Conservation (phyloP, 2,888 invertebrate species). For the Mesochorus sp. region DNA sequence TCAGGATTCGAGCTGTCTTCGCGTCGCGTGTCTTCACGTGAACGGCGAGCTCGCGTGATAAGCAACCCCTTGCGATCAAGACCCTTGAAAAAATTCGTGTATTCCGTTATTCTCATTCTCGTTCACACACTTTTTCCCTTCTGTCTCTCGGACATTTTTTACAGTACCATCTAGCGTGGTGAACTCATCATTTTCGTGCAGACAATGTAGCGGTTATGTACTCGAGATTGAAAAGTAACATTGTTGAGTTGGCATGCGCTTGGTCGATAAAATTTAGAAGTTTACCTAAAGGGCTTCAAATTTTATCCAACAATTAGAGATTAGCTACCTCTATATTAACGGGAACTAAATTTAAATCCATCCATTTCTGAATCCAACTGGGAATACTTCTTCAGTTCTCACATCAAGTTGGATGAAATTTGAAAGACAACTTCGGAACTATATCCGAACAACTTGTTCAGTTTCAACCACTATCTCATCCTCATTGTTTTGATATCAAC, state of each 20-base stretch:
- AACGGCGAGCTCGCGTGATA: slow-evolving; percentile 67
- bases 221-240: slow-evolving; percentile 34
- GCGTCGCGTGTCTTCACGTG: slow-evolving; percentile 53
- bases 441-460: no score
- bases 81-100: slow-evolving; percentile 32
- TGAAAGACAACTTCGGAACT: background rate
- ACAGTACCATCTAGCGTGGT: background rate
- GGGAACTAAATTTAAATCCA: no score
- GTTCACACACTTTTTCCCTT: background rate
- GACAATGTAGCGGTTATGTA: background rate
- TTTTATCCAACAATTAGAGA: no score
- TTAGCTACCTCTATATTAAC: no score
- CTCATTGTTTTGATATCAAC: no score
- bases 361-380: no score
- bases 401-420: background rate
- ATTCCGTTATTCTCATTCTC: background rate
- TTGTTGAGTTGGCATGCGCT: slow-evolving; percentile 33
- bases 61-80: slow-evolving; percentile 65
- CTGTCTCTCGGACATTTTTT: slow-evolving; percentile 4
- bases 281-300: no score
- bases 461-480: no score
- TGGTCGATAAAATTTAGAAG: slow-evolving; percentile 20
- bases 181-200: slow-evolving; percentile 31
- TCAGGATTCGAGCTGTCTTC: slow-evolving; percentile 14
- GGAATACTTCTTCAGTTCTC: background rate